Evolutionary conservation across 2,113 vertebrate genomes (phyloP).

Genomic region (Mobula hypostoma): DNA sequence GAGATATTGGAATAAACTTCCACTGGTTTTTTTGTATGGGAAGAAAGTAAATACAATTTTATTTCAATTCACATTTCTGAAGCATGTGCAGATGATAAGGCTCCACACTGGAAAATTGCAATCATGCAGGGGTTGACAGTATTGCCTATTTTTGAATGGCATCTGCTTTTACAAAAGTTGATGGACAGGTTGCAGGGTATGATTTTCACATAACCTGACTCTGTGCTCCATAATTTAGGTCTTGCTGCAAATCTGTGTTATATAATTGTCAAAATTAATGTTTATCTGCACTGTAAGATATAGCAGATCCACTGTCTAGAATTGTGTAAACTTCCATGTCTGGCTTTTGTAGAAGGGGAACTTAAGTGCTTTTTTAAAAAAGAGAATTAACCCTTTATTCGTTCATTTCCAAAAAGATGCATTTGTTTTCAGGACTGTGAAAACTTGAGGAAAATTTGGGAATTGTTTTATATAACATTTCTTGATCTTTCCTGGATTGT

Average conservation of each 20-base stretch:
- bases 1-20: too few species aligned
- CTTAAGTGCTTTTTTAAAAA: background rate
- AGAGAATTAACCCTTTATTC: background rate
- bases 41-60: too few species aligned
- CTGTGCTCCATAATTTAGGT: background rate
- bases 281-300: background rate
- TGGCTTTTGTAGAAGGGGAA: slow-evolving; percentile 5
- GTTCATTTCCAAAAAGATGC: background rate
- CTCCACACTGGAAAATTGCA: too few species aligned
- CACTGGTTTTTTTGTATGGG: too few species aligned
- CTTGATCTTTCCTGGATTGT: background rate
- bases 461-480: background rate
- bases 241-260: background rate
- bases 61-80: too few species aligned
- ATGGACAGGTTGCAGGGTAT: background rate
- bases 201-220: background rate
- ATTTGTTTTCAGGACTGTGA: background rate
- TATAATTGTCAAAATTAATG: background rate
- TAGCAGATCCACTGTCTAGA: background rate
- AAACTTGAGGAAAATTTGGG: background rate
- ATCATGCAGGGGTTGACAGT: too few species aligned
- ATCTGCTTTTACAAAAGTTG: background rate
- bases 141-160: background rate
- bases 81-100: too few species aligned
- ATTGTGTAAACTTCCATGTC: background rate